These are phyloP conservation scores for Musca vetustissima DNA, from an alignment of 1,140 invertebrate species.

Conservation along the genomic window DNA sequence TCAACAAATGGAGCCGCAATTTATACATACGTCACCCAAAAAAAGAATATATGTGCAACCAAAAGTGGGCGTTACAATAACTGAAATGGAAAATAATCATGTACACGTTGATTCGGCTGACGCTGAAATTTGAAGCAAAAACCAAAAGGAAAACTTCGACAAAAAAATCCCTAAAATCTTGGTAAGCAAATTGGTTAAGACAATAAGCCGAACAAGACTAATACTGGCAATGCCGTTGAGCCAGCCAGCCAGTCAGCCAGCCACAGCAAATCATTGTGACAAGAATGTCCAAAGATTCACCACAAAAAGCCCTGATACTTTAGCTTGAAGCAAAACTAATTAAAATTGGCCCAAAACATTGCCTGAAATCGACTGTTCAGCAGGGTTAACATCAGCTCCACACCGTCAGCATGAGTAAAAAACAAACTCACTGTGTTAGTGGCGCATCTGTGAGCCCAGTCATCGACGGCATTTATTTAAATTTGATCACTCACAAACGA, in stretches of 20 bases:
- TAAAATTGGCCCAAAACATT: conserved; percentile 54
- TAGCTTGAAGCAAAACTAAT: conserved; percentile 53
- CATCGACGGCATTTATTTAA: too few species aligned
- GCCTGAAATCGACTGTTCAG: conserved; percentile 7
- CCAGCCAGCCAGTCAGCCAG: too few species aligned
- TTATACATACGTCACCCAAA: conserved; percentile 39
- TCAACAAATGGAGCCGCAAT: conserved; percentile 12
- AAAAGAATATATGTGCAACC: conserved; percentile 35
- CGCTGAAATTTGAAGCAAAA: neutral
- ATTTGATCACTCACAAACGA: too few species aligned
- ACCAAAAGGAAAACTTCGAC: neutral
- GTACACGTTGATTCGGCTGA: conserved; percentile 29
- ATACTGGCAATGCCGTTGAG: neutral
- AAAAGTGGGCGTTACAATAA: conserved; percentile 31
- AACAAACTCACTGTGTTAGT: too few species aligned
- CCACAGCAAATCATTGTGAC: too few species aligned
- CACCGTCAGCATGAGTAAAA: too few species aligned
- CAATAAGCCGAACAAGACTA: conserved; percentile 15
- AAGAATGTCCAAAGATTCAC: too few species aligned
- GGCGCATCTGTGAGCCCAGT: too few species aligned
- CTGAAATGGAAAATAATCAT: conserved; percentile 53
- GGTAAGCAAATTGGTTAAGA: conserved; percentile 26
- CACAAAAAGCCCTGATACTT: conserved; percentile 15
- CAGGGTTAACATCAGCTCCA: too few species aligned
- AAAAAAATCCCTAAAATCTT: neutral